These are phyloP conservation scores for Mamestra configurata DNA, from an alignment of 1,140 invertebrate species.

Conservation along the genomic window DNA sequence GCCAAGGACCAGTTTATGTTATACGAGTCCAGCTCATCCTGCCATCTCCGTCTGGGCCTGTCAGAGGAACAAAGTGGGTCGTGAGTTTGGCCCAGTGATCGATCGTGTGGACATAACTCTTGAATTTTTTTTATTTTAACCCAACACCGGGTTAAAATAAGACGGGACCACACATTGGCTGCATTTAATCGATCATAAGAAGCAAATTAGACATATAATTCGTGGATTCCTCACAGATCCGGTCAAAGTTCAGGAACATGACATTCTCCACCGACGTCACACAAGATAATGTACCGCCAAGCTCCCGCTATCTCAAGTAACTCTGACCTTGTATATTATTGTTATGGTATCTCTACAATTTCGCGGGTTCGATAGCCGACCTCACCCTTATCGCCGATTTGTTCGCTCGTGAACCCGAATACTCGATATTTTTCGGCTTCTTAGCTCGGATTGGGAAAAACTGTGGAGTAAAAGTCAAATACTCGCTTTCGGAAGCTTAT, in stretches of 20 bases:
- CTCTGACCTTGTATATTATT: slow-evolving; percentile 51
- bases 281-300: background rate
- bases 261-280: background rate
- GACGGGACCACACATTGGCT: too few relatives aligned
- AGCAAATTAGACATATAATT: too few relatives aligned
- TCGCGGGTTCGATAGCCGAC: slow-evolving; percentile 51
- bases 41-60: too few relatives aligned
- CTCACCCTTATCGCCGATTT: slow-evolving; percentile 43
- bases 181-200: too few relatives aligned
- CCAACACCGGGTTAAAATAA: too few relatives aligned
- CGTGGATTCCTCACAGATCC: too few relatives aligned
- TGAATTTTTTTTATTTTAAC: too few relatives aligned
- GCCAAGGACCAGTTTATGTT: too few relatives aligned
- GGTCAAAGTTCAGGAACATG: background rate
- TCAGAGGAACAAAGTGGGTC: too few relatives aligned
- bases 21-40: too few relatives aligned
- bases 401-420: slow-evolving; percentile 45
- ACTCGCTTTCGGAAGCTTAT: background rate
- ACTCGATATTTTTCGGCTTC: background rate
- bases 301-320: slow-evolving; percentile 33
- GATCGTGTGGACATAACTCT: too few relatives aligned
- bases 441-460: background rate
- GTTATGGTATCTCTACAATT: slow-evolving; percentile 40
- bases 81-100: too few relatives aligned
- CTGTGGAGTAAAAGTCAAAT: slow-evolving; percentile 7